These are phyloP conservation scores for Antitype chi DNA, from an alignment of 2,888 invertebrate genomes.

Conservation along the genomic window DNA sequence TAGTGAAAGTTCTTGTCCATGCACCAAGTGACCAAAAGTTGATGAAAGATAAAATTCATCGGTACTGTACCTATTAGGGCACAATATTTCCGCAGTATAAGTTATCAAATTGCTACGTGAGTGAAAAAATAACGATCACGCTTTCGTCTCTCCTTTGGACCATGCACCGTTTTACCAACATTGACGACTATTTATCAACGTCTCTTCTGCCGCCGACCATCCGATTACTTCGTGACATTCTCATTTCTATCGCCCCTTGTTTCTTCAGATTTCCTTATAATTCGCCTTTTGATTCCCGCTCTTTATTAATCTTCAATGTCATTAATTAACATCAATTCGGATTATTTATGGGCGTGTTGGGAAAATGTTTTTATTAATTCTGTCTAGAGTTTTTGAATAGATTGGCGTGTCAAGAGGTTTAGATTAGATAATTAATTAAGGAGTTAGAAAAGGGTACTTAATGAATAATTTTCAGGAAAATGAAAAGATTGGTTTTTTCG, in stretches of 20 bases:
- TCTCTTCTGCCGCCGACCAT: slow-evolving; percentile 82
- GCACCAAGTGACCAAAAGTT: no score
- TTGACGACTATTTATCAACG: slow-evolving; percentile 86
- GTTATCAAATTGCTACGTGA: no score
- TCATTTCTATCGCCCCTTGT: slow-evolving; percentile 80
- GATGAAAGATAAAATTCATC: no score
- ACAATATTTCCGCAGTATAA: no score
- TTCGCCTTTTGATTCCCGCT: slow-evolving; percentile 85
- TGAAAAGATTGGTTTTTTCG: background rate
- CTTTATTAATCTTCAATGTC: slow-evolving; percentile 84
- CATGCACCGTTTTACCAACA: slow-evolving; percentile 53
- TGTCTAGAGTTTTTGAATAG: slow-evolving; percentile 34
- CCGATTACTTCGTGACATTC: slow-evolving; percentile 88
- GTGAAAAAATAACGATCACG: no score
- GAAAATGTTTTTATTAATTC: slow-evolving; percentile 56
- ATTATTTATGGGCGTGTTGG: slow-evolving; percentile 70
- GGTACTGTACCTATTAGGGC: no score
- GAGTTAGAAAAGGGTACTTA: background rate
- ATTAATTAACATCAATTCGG: slow-evolving; percentile 85
- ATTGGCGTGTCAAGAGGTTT: slow-evolving; percentile 35
- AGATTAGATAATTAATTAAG: slow-evolving; percentile 25
- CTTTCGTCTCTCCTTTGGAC: slow-evolving; percentile 45
- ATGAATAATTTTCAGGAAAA: background rate
- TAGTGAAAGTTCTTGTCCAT: no score
- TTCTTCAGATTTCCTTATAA: slow-evolving; percentile 85